Conservation (phyloP, 2,113 vertebrate genomes). For the Leptocoma aspasia region DNA sequence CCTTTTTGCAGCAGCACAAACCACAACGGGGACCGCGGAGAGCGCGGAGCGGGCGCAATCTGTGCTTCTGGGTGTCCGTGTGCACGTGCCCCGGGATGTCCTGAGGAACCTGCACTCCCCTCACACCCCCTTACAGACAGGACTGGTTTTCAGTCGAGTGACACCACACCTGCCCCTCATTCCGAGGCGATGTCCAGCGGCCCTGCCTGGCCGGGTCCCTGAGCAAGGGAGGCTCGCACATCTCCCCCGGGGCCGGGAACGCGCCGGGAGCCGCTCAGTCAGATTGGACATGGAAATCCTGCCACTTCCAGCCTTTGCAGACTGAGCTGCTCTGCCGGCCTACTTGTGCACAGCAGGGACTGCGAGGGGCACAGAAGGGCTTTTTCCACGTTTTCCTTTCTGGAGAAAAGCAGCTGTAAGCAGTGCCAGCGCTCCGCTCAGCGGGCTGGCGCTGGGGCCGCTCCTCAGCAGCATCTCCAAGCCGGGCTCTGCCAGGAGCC, state of each 20-base stretch:
- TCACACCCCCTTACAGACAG: background rate
- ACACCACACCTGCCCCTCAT: conserved; percentile 27
- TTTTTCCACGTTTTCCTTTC: background rate
- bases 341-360: background rate
- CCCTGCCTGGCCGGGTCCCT: conserved; percentile 49
- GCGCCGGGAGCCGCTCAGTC: background rate
- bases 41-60: background rate
- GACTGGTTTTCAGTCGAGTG: background rate
- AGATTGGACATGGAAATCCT: background rate
- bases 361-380: background rate
- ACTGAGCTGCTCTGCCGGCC: background rate
- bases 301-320: background rate
- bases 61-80: background rate
- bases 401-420: background rate
- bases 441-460: background rate
- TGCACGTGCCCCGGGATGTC: rapidly evolving
- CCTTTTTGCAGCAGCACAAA: background rate
- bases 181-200: conserved; percentile 12
- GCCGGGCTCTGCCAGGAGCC: too few species aligned
- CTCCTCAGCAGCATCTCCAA: too few species aligned
- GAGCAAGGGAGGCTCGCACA: too few species aligned
- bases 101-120: background rate
- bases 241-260: background rate
- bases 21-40: background rate
- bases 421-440: background rate